Conservation (phyloP, 2,888 invertebrate genomes). For the Steromphala cineraria region DNA sequence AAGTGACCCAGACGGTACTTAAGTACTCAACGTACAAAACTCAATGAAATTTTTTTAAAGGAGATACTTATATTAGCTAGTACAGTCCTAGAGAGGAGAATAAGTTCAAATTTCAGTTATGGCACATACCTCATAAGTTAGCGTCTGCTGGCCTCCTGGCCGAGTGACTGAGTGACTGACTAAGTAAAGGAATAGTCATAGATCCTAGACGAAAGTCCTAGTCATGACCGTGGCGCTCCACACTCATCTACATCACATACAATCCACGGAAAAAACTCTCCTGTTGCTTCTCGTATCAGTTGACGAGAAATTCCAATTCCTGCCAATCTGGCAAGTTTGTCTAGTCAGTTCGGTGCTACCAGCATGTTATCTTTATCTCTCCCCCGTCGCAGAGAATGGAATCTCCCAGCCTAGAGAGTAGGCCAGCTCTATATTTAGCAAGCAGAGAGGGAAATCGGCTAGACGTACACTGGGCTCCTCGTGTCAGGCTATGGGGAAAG, state of each 20-base stretch:
- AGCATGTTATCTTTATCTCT: background rate
- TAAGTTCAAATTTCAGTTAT: no score
- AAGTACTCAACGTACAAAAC: no score
- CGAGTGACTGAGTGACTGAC: background rate
- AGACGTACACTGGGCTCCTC: background rate
- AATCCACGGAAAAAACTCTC: background rate
- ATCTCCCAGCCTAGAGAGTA: background rate
- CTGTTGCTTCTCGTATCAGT: background rate
- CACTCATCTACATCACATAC: background rate
- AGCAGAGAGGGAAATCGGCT: background rate
- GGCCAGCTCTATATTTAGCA: slow-evolving; percentile 4
- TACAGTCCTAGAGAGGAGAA: no score
- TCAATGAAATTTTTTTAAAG: no score
- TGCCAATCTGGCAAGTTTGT: background rate
- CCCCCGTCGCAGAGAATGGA: background rate
- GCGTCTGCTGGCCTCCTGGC: background rate
- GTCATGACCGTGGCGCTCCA: background rate
- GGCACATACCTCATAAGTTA: no score
- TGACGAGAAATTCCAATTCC: background rate
- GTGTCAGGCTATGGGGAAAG: background rate
- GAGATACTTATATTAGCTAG: no score
- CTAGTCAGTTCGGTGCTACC: background rate
- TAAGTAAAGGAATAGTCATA: background rate
- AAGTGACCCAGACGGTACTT: background rate
- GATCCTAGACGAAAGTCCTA: background rate